phyloP scores from a whole-genome alignment of 2,113 vertebrate species.

The Notechis scutatus region DNA sequence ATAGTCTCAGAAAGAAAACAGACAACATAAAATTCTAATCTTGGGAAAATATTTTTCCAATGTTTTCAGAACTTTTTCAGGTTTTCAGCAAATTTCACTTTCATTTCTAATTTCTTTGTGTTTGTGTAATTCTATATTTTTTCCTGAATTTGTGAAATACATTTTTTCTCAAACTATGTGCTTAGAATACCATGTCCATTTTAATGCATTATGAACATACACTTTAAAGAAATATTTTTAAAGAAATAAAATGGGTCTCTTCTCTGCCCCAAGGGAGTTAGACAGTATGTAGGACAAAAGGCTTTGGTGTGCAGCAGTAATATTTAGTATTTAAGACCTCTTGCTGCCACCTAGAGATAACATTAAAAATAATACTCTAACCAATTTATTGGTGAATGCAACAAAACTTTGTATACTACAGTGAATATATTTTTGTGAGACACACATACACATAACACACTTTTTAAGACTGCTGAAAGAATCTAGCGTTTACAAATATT shows the following conservation, averaged over 20 bases:
- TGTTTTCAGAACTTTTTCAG: neutral
- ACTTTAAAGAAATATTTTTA: neutral
- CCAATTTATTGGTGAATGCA: neutral
- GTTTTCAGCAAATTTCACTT: neutral
- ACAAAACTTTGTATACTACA: neutral
- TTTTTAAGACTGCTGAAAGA: neutral
- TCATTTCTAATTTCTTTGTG: neutral
- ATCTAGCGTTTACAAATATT: neutral
- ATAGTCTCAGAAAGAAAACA: neutral
- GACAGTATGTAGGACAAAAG: neutral
- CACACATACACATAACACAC: neutral
- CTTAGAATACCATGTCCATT: slow-evolving; percentile 14
- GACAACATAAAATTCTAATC: neutral
- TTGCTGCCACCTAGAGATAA: slow-evolving; percentile 63
- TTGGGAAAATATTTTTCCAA: neutral
- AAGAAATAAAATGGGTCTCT: neutral
- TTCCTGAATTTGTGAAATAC: neutral
- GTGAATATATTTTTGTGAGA: neutral
- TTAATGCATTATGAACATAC: neutral
- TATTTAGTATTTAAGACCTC: neutral
- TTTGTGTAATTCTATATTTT: neutral
- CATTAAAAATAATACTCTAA: slow-evolving; percentile 27
- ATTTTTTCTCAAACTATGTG: neutral
- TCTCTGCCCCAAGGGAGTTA: neutral
- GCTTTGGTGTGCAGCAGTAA: neutral